phyloP scores from a whole-genome alignment of 1,140 invertebrate genomes.

The Melanaphis sacchari region DNA sequence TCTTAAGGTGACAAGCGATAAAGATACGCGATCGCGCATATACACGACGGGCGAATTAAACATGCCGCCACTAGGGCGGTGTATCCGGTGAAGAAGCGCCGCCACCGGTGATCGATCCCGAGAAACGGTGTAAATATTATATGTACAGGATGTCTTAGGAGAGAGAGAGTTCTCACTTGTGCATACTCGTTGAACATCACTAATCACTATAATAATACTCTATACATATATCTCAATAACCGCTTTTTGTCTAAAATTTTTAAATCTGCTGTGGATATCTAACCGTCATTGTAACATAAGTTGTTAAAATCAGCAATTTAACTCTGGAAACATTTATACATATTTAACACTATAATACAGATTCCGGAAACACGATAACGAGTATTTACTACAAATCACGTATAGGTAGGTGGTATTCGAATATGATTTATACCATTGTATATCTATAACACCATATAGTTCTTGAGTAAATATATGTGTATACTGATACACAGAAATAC shows the following conservation, averaged over 20 bases:
- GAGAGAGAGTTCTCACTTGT: not conserved
- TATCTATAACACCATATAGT: not conserved
- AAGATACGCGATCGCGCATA: not conserved
- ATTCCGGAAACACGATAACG: not conserved
- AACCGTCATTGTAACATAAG: not conserved
- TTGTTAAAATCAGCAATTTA: not conserved
- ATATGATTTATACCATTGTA: not conserved
- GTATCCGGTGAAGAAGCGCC: slow-evolving; percentile 20
- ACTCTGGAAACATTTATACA: not conserved
- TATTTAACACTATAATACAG: not conserved
- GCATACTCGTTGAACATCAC: not conserved
- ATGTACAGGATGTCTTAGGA: not conserved
- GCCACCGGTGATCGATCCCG: slow-evolving; percentile 33
- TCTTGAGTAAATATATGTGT: no score
- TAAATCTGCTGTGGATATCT: not conserved
- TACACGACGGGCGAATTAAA: not conserved
- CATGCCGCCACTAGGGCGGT: not conserved
- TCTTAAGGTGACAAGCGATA: not conserved
- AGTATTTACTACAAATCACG: not conserved
- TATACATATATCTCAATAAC: no score
- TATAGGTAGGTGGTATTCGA: no score
- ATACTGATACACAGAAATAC: no score
- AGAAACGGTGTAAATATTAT: not conserved
- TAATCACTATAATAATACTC: no score
- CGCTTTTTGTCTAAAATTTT: not conserved